A percentile compares a stretch with the other conserved stretches of the same genome.
Conservation (phyloP, 2,888 invertebrate genomes). For the Corbicula japonica region DNA sequence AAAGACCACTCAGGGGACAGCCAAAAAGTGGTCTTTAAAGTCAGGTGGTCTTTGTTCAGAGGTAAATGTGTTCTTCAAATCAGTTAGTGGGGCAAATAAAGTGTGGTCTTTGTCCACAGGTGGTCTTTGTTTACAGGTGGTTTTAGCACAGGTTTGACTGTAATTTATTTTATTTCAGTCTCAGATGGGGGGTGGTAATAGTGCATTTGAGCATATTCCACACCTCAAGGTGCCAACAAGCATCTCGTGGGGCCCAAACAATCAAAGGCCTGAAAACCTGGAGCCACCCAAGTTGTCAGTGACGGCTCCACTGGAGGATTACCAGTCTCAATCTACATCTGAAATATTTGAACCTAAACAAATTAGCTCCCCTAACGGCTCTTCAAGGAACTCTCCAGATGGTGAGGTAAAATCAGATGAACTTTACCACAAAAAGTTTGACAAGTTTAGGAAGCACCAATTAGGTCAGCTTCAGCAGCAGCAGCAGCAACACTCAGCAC, state of each 20-base stretch:
- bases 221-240: constrained; percentile 36
- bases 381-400: constrained; percentile 51
- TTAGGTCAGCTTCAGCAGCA: constrained; percentile 34
- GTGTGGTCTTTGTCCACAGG: too few relatives aligned
- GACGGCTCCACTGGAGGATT: constrained; percentile 59
- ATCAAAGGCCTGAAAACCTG: constrained; percentile 22
- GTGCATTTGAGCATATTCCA: constrained; percentile 64
- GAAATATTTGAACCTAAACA: background rate
- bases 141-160: too few relatives aligned
- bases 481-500: constrained; percentile 12
- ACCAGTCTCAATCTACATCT: background rate
- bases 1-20: too few relatives aligned
- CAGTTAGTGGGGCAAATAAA: too few relatives aligned
- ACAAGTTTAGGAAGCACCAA: constrained; percentile 78
- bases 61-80: too few relatives aligned
- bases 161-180: too few relatives aligned
- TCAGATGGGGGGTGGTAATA: constrained; percentile 46
- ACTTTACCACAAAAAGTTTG: constrained; percentile 81
- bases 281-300: constrained; percentile 61
- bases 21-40: too few relatives aligned
- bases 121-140: too few relatives aligned
- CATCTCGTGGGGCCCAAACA: constrained; percentile 28
- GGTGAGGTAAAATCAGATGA: constrained; percentile 53
- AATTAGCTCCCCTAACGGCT: constrained; percentile 36
- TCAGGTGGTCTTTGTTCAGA: too few relatives aligned